Conservation (phyloP, 2,797 vertebrate species). For the Alosa sapidissima region DNA sequence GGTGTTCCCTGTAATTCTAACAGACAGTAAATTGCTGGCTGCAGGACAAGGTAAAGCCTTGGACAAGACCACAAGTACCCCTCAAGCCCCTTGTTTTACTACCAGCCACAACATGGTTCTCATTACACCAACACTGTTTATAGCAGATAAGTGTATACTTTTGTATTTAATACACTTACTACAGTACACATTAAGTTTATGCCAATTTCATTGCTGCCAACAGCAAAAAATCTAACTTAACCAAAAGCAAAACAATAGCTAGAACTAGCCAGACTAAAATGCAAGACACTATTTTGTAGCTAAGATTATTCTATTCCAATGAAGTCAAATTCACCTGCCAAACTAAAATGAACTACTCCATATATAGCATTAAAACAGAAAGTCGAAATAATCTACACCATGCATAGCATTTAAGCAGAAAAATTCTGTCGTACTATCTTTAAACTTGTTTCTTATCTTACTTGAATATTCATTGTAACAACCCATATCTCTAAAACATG, state of each 20-base stretch:
- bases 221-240: background rate
- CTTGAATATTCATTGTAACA: background rate
- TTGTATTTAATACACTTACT: background rate
- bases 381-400: background rate
- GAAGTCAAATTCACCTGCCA: background rate
- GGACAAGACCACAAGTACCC: slow-evolving; percentile 12
- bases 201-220: too few species aligned
- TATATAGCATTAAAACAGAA: too few species aligned
- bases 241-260: background rate
- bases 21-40: slow-evolving; percentile 44
- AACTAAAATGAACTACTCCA: background rate
- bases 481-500: background rate
- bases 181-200: too few species aligned
- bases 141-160: background rate
- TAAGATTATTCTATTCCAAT: background rate
- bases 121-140: background rate
- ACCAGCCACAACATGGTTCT: slow-evolving; percentile 3
- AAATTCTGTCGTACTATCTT: background rate
- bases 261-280: background rate
- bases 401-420: background rate
- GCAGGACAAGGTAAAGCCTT: background rate
- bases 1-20: slow-evolving; percentile 51
- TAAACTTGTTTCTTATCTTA: slow-evolving; percentile 4
- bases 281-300: background rate
- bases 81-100: slow-evolving; percentile 23